Conservation (phyloP, 2,888 invertebrate species). For the Embidobia sp. region DNA sequence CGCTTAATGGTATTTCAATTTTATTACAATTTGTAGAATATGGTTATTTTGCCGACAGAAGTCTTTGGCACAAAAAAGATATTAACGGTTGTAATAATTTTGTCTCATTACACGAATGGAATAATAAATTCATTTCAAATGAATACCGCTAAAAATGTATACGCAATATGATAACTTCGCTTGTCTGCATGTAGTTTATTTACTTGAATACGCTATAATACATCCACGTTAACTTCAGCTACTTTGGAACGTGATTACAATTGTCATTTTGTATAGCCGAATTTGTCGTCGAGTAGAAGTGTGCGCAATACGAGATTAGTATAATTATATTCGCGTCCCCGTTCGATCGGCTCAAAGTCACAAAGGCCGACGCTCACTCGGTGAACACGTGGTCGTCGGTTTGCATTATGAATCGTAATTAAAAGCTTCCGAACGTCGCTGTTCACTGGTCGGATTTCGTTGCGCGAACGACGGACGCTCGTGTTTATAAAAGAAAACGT, state of each 20-base stretch:
- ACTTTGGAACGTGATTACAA: constrained; percentile 49
- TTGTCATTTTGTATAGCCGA: constrained; percentile 26
- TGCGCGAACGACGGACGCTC: constrained; percentile 4
- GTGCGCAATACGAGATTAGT: constrained; percentile 45
- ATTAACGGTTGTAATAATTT: too few species aligned
- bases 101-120: too few species aligned
- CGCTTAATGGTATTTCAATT: too few species aligned
- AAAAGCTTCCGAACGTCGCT: neutral
- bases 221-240: constrained; percentile 22
- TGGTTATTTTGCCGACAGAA: too few species aligned
- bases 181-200: too few species aligned
- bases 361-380: neutral
- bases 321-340: constrained; percentile 20
- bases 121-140: too few species aligned
- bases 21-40: too few species aligned
- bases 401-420: constrained; percentile 4
- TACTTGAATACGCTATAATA: constrained; percentile 21
- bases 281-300: constrained; percentile 42
- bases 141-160: too few species aligned
- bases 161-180: too few species aligned
- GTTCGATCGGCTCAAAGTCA: constrained; percentile 4
- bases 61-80: too few species aligned
- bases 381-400: neutral
- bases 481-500: constrained; percentile 26
- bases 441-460: neutral